These are phyloP conservation scores for Eptatretus atami DNA, from an alignment of 2,797 vertebrate species.

Conservation along the genomic window DNA sequence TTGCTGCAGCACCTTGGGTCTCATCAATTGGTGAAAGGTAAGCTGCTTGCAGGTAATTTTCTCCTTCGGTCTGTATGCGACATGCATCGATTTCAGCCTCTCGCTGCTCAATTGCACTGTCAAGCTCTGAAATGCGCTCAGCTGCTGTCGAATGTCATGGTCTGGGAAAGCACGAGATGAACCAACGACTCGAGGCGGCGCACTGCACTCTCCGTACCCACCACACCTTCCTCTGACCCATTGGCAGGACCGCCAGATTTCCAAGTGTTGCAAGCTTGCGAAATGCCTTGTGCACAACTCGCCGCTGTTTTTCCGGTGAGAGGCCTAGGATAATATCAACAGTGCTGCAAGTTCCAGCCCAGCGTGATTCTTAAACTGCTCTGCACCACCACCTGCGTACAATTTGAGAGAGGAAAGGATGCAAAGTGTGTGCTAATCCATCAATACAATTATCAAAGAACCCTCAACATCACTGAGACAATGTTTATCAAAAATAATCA, in stretches of 20 bases:
- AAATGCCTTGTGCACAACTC: slow-evolving; percentile 69
- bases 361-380: slow-evolving; percentile 2
- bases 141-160: slow-evolving; percentile 54
- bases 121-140: slow-evolving; percentile 40
- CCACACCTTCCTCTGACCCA: slow-evolving; percentile 11
- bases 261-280: slow-evolving; percentile 57
- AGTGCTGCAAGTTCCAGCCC: slow-evolving; percentile 10
- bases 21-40: slow-evolving; percentile 10
- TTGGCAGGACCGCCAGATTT: slow-evolving; percentile 13
- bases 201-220: not conserved
- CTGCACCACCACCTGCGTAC: not conserved
- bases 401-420: too few species aligned
- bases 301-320: slow-evolving; percentile 51
- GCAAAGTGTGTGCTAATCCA: too few species aligned
- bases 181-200: slow-evolving; percentile 29
- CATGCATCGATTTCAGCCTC: slow-evolving; percentile 21
- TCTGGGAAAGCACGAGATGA: slow-evolving; percentile 63
- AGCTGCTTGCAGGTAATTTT: slow-evolving; percentile 21
- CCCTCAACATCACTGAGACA: too few species aligned
- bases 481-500: too few species aligned
- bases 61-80: slow-evolving; percentile 17
- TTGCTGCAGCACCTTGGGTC: too few species aligned
- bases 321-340: slow-evolving; percentile 14
- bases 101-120: slow-evolving; percentile 34
- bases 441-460: too few species aligned